Base-by-base conservation (phyloP, 2,113 vertebrate species). In the Pollachius pollachius region DNA sequence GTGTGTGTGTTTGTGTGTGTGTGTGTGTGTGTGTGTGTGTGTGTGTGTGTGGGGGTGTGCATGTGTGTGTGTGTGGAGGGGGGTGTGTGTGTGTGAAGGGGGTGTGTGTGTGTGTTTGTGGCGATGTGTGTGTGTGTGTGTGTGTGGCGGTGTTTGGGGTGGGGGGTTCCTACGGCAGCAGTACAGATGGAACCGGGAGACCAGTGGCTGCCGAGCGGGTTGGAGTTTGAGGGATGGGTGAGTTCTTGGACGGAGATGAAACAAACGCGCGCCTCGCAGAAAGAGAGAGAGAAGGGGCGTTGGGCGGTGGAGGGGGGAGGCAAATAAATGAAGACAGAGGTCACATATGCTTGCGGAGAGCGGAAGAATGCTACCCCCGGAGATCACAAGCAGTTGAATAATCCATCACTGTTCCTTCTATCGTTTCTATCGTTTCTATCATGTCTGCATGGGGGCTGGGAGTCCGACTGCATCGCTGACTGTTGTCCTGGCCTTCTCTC, bases 301-400 rank as follows among this genome's bases (percentile, higher is more conserved):
- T 23, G 21, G 41, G 5, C 75, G 69, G 75, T 76, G 86, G 86
- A 86, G 84, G 71, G 71, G 74, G 77, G 74, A 74, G 78, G 76
- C 80, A 81, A 75, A 83, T 18, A 65, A 68, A 59, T 65, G 83
- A 85, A 84, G 85, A 87, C 80, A 79, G 75, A 78, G 84, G 87
- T 89, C 87, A 88, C 88, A 89, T 87, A 64, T 91, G 89, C 74
- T 84, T 85, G 76, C 80, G 81, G 84, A 89, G 81, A 84, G 70
- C 5, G 80, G 81, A 89, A 83, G 82, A 89, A 82, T 83, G 83
- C 74, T 81, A 74, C 80, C 74, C 63, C 5, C 62, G 78, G 41
- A 87, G 88, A 90, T 89, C 87, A 89, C 80, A 89, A 87, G 88
- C 78, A 77, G 71, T 85, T 78, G 87, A 89, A 92, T 86, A 73